Percentiles rank a stretch among this genome's conserved stretches.
Evolutionary conservation across 2,888 invertebrate genomes (phyloP).

Genomic region (Achlya flavicornis): DNA sequence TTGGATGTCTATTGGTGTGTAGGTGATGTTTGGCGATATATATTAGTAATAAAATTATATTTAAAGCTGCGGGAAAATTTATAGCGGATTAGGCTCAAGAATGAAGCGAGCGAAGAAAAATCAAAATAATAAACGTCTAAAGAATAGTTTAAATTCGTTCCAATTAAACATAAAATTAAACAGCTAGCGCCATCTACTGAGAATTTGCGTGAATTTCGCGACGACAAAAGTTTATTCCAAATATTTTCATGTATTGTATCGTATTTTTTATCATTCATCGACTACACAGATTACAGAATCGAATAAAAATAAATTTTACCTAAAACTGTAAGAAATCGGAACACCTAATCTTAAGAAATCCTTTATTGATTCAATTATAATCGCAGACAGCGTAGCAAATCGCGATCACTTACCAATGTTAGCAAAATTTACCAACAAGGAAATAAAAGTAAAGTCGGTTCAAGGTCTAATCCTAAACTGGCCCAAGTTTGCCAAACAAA

Average conservation of each 20-base stretch:
- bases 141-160: too few relatives aligned
- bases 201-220: too few relatives aligned
- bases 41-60: too few relatives aligned
- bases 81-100: too few relatives aligned
- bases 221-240: constrained; percentile 4
- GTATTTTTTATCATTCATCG: constrained; percentile 15
- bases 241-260: neutral
- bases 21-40: too few relatives aligned
- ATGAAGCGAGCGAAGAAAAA: too few relatives aligned
- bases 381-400: constrained; percentile 5
- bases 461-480: constrained; percentile 59
- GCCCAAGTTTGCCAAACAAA: constrained; percentile 31
- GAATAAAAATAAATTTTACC: constrained; percentile 15
- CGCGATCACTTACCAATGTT: constrained; percentile 25
- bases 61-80: too few relatives aligned
- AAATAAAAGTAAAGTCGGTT: constrained; percentile 69
- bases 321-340: constrained; percentile 13
- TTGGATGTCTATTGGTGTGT: too few relatives aligned
- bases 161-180: too few relatives aligned
- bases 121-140: too few relatives aligned
- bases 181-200: too few relatives aligned
- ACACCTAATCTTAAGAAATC: constrained; percentile 10
- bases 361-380: constrained; percentile 23
- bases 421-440: constrained; percentile 59
- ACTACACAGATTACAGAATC: constrained; percentile 16